Evolutionary conservation across 1,140 invertebrate genomes (phyloP), one percentile per base, ranked within the genome.

Genomic region (Holotrichia oblita): DNA sequence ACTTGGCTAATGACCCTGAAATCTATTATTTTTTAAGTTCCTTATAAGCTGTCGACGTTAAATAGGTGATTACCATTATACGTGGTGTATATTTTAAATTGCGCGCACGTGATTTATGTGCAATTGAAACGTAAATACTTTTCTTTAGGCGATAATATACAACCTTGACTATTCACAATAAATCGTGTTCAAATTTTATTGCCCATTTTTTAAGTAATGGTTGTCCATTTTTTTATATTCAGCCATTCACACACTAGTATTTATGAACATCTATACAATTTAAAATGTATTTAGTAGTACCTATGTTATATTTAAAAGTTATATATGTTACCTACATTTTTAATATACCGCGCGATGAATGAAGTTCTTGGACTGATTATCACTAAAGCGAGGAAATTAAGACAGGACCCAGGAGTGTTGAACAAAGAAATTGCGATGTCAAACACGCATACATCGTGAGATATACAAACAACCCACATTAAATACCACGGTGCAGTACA

Each of bases 1-100:
- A 69, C 61, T 69, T 69, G 61, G 61, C 22, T 69, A 69, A 69
- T 69, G 61, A 69, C 61, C 61, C 61, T 69, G 61, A 69, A 27
- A 69, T 69, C 61, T 69, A 69, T 69, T 69, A 7, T 20, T 69
- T 69, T 27, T 20, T 27, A 10, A 22, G 61, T 69, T 69, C 61
- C 61, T 69, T 22, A 69, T 22, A 22, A 17, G 0, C 17, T 55
- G 14, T n/a, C 6, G 17, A 17, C 48, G 2, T 55, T 55, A 55
- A 48, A 12, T 48, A 48, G 2, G 12, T 17, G 14, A 55, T 55
- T 55, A 17, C 48, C 17, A 55, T n/a, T 55, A 55, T 55, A 55
- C 14, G 17, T 17, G 14, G 0, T 55, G 17, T n/a, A 17, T 14
- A 55, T 55, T 55, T 55, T 17, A 17, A 17, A 55, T 55, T 55